Percentiles rank a stretch among this genome's conserved stretches.
These are phyloP conservation scores for Champsocephalus esox DNA, from an alignment of 2,797 vertebrate genomes.

Conservation along the genomic window DNA sequence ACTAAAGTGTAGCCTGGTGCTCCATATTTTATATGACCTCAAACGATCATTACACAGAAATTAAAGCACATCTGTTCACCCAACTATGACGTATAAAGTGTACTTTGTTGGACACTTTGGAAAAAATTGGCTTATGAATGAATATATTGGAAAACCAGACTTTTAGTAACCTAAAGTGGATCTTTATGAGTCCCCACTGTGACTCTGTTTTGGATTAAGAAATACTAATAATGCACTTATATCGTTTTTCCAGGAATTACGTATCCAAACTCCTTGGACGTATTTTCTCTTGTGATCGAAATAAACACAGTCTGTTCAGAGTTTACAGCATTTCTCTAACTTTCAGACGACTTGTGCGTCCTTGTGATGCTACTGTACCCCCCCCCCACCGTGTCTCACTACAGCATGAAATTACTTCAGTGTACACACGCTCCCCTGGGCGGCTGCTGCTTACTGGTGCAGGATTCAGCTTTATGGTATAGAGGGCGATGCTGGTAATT, in stretches of 20 bases:
- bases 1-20: no score
- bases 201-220: neutral
- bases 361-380: conserved; percentile 35
- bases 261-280: neutral
- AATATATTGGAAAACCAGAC: neutral
- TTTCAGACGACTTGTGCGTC: conserved; percentile 25
- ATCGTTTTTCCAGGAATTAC: no score
- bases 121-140: no score
- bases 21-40: neutral
- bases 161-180: no score
- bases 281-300: neutral
- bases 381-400: conserved; percentile 82
- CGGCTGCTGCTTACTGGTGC: conserved; percentile 82
- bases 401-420: conserved; percentile 88
- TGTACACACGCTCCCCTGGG: conserved; percentile 75
- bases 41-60: neutral
- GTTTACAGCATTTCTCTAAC: conserved; percentile 10
- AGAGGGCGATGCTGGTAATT: conserved; percentile 54
- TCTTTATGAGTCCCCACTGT: no score
- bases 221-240: neutral
- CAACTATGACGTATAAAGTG: no score
- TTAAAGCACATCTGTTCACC: no score
- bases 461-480: conserved; percentile 72
- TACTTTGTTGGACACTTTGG: no score
- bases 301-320: neutral